Evolutionary conservation across 2,113 vertebrate species (phyloP), one percentile per base, ranked within the genome.

Genomic region (Tursiops truncatus): DNA sequence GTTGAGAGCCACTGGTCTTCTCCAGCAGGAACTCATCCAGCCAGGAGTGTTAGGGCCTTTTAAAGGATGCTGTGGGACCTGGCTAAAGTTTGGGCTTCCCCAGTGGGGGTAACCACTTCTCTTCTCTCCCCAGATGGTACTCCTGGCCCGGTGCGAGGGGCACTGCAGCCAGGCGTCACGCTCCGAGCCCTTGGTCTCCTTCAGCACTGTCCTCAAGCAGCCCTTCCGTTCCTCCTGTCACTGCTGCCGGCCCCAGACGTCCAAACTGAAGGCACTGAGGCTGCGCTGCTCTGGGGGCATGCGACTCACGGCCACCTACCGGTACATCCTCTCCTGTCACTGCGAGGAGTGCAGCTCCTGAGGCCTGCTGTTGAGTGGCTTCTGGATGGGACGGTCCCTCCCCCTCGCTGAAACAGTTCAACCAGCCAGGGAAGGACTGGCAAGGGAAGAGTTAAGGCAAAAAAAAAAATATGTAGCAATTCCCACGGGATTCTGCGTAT

Each of bases 251-350:
- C 99, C 99, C 4, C 99, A 99, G 99, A 99, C 99, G 85, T 99
- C 99, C 98, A 99, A 99, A 97, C 99, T 99, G 99, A 99, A 99
- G 98, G 99, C 99, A 0, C 98, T 99, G 98, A 94, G 99, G 62
- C 98, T 99, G 98, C 99, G 99, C 62, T 99, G 99, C 95, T 98
- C 99, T 0, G 99, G 99, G 2, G 99, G 99, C 47, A 99, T 99
- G 85, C 98, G 99, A 93, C 99, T 99, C 92, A 99, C 99, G 0
- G 99, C 99, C 97, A 99, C 99, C 36, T 99, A 99, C 98, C 99
- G 99, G 97, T 99, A 99, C 98, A 99, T 99, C 98, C 99, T 99
- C 4, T 99, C 99, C 88, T 99, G 99, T 98, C 99, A 99, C 98
- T 99, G 99, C 0, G 99, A 99, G 98, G 99, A 99, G 97, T 99